Evolutionary conservation across 2,797 vertebrate species (phyloP), one percentile per base, ranked within the genome.

Genomic region (Sebastes paucispinis): DNA sequence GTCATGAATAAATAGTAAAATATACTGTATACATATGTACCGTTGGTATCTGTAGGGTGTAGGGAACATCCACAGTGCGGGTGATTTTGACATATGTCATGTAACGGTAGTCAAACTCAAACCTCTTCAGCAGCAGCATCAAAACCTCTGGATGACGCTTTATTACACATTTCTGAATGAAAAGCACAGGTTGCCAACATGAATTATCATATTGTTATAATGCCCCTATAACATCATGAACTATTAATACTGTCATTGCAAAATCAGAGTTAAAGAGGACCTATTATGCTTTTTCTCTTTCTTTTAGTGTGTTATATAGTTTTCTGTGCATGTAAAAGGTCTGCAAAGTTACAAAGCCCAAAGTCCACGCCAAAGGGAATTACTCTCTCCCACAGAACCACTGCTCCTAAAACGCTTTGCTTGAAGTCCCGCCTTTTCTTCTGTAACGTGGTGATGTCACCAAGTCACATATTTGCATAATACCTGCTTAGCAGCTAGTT

Each of bases 111-210:
- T 92, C 80, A 80, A 95, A 94, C 11, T 91, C 76, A 89, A 96
- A 95, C 55, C 90, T 92, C 92, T 96, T 96, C 54, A 95, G 82
- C 69, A 94, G 91, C 64, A 96, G 82, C 59, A 74, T 79, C 79
- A 96, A 32, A 69, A 95, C 89, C 7, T 93, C 84, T 64, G 96
- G 95, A 66, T 87, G 85, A 39, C 14, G 5, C 9, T 75, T 80
- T 8, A 95, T 73, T 2, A 16, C 57, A 87, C 54, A 92, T 71
- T 63, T 4, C 95, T 96, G 47, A 43, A 59, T 7, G 14, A 31
- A 67, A 43, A 43, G 1, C 39, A 77, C 18, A 27, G 8, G 1
- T 59, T 9, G 4, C 5, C 9, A 39, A 54, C 20, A 39, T 31
- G 10, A 8, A 6, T 25, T 8, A 10, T 4, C 16, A 32, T 32